These are phyloP conservation scores for Paramormyrops kingsleyae DNA, from an alignment of 2,113 vertebrate species.

Conservation along the genomic window DNA sequence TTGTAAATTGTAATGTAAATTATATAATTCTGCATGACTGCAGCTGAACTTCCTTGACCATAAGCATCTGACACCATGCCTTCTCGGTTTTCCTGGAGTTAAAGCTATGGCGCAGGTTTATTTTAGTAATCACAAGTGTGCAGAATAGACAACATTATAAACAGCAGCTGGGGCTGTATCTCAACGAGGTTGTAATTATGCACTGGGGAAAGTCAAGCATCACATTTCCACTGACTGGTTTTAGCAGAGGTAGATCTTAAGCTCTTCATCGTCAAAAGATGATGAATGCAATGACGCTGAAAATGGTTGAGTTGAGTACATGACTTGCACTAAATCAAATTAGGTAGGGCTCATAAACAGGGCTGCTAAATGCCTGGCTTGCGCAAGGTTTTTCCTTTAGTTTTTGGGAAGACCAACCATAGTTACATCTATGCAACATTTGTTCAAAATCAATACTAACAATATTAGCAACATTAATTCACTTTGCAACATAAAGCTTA, in stretches of 20 bases:
- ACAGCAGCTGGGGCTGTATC: not conserved
- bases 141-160: not conserved
- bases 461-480: not conserved
- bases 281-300: constrained; percentile 12
- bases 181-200: constrained; percentile 3
- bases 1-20: not conserved
- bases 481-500: not conserved
- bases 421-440: not conserved
- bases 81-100: not conserved
- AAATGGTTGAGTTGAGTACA: not conserved
- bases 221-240: constrained; percentile 3
- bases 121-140: not conserved
- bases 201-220: constrained; percentile 8
- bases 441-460: not conserved
- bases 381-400: not conserved
- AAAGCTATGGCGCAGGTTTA: not conserved
- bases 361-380: not conserved
- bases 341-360: not conserved
- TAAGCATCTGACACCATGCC: not conserved
- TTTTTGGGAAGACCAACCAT: not conserved
- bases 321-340: not conserved
- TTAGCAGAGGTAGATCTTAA: constrained; percentile 2
- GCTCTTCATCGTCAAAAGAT: constrained; percentile 4
- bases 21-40: not conserved
- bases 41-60: not conserved